These are phyloP conservation scores for Drosophila sp. DNA, from an alignment of 1,140 invertebrate genomes.

Conservation along the genomic window DNA sequence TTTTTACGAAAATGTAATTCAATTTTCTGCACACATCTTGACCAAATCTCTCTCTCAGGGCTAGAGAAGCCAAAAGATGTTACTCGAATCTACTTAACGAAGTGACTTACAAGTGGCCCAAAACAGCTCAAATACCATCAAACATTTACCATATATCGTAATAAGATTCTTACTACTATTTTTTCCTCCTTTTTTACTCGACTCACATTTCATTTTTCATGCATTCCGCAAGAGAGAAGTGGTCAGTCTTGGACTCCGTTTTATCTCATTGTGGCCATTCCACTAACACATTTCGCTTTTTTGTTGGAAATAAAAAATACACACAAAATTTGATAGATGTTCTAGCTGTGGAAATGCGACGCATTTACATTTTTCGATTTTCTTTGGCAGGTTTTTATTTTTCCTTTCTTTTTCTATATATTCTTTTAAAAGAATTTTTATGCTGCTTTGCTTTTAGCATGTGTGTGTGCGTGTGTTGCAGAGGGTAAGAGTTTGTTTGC, in stretches of 20 bases:
- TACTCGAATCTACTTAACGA: constrained; percentile 74
- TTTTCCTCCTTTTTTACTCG: constrained; percentile 4
- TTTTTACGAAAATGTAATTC: constrained; percentile 32
- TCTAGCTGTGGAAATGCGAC: constrained; percentile 66
- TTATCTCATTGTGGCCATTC: constrained; percentile 51
- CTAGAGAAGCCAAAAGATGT: constrained; percentile 53
- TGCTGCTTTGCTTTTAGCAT: constrained; percentile 4
- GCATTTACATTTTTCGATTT: constrained; percentile 68
- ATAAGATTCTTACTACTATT: constrained; percentile 65
- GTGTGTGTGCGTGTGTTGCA: background rate
- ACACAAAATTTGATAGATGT: constrained; percentile 75
- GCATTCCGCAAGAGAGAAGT: constrained; percentile 15
- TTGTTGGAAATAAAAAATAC: constrained; percentile 26
- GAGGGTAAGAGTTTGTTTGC: constrained; percentile 56
- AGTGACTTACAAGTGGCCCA: constrained; percentile 48
- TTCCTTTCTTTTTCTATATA: constrained; percentile 4
- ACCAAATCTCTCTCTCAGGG: constrained; percentile 33
- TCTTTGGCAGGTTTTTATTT: constrained; percentile 32
- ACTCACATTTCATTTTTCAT: constrained; percentile 49
- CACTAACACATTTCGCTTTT: constrained; percentile 37
- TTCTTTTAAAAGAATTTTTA: constrained; percentile 61
- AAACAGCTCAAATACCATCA: constrained; percentile 10
- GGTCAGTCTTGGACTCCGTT: constrained; percentile 34
- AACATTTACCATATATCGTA: constrained; percentile 48
- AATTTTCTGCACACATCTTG: constrained; percentile 29